A percentile compares a stretch with the other conserved stretches of the same genome.
Conservation (phyloP, 64 coral and sea anemone genomes). For the Montipora efflorescens region DNA sequence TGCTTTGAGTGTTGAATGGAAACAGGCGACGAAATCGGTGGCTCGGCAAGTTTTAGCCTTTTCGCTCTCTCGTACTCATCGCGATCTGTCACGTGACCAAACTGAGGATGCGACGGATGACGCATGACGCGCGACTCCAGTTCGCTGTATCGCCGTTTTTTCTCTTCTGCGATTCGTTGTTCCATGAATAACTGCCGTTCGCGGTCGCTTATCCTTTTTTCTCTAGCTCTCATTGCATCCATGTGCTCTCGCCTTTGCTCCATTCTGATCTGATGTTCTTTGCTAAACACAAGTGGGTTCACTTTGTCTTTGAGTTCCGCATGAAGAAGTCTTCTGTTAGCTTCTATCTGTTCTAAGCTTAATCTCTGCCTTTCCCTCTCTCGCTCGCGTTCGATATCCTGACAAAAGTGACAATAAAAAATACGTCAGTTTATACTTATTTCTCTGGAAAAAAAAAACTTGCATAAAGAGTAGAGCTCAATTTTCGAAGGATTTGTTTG, state of each 20-base stretch:
- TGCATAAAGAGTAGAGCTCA: too few species aligned
- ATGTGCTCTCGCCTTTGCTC: constrained; percentile 75
- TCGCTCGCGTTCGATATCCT: constrained; percentile 95
- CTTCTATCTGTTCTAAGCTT: constrained; percentile 94
- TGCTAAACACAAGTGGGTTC: constrained; percentile 87
- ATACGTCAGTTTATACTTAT: neutral
- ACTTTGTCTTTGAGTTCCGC: constrained; percentile 95
- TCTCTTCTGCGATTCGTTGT: constrained; percentile 62
- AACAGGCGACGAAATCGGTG: constrained; percentile 40
- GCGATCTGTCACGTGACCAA: constrained; percentile 64
- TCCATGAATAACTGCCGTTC: constrained; percentile 81
- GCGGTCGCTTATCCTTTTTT: constrained; percentile 74
- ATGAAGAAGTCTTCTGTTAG: constrained; percentile 85
- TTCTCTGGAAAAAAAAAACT: too few species aligned
- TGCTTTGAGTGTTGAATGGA: constrained; percentile 46
- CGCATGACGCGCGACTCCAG: constrained; percentile 65
- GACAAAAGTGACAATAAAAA: neutral
- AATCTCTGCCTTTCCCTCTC: constrained; percentile 87
- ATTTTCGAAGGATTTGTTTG: too few species aligned
- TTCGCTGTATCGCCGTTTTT: constrained; percentile 76
- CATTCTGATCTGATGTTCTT: constrained; percentile 68
- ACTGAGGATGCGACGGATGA: constrained; percentile 64
- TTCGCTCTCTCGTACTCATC: constrained; percentile 84
- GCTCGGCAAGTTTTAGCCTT: constrained; percentile 73
- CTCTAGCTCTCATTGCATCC: constrained; percentile 80